These are phyloP conservation scores for Phortica magna DNA, from an alignment of 2,888 invertebrate genomes.

Conservation along the genomic window DNA sequence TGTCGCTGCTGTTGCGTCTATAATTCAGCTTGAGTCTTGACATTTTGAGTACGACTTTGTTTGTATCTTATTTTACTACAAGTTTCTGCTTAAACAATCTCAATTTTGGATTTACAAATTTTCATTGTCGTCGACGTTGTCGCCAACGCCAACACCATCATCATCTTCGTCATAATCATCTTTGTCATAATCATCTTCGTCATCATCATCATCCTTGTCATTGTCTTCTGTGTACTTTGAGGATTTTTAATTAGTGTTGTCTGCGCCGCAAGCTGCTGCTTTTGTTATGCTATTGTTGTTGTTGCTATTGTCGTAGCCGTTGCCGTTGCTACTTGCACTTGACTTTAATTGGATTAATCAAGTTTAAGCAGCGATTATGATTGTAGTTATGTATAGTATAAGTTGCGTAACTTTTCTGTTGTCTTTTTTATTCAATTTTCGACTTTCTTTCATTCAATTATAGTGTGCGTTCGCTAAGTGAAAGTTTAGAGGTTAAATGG, in stretches of 20 bases:
- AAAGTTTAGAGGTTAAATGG: too few relatives aligned
- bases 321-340: slow-evolving; percentile 6
- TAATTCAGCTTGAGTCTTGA: not conserved
- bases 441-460: not conserved
- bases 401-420: not conserved
- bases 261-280: not conserved
- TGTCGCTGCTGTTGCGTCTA: not conserved
- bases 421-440: not conserved
- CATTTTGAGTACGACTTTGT: not conserved
- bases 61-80: not conserved
- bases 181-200: not conserved
- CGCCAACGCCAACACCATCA: not conserved
- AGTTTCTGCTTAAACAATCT: slow-evolving; percentile 10
- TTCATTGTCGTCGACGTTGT: not conserved
- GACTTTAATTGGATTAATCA: slow-evolving; percentile 22
- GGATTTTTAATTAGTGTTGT: slow-evolving; percentile 6
- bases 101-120: slow-evolving; percentile 21
- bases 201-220: not conserved
- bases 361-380: slow-evolving; percentile 11
- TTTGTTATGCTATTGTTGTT: not conserved
- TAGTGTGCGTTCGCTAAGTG: too few relatives aligned
- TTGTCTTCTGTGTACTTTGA: not conserved
- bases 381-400: not conserved
- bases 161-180: not conserved
- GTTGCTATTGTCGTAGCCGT: not conserved